These are phyloP conservation scores for Drosophila paranaensis DNA, from an alignment of 2,888 invertebrate species.

Conservation along the genomic window DNA sequence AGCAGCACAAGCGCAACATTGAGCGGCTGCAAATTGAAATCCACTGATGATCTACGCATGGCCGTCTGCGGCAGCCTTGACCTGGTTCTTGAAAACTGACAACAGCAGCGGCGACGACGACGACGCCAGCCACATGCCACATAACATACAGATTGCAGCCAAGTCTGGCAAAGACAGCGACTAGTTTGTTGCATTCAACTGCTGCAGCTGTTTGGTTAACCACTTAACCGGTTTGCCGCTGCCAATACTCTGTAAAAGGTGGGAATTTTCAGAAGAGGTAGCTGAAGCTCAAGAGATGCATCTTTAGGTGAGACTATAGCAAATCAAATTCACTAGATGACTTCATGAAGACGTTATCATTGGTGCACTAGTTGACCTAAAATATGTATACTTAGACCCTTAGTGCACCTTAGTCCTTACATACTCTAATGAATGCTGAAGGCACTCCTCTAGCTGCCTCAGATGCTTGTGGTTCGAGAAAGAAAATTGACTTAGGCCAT, in stretches of 20 bases:
- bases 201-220: conserved; percentile 55
- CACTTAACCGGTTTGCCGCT: conserved; percentile 46
- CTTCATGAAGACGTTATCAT: too few relatives aligned
- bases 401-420: too few relatives aligned
- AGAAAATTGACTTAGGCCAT: too few relatives aligned
- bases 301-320: not conserved
- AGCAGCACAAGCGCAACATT: conserved; percentile 10
- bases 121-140: conserved; percentile 53
- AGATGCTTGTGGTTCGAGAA: too few relatives aligned
- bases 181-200: conserved; percentile 37
- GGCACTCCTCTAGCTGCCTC: too few relatives aligned
- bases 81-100: conserved; percentile 67
- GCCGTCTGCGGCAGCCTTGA: conserved; percentile 65
- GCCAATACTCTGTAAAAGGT: conserved; percentile 16
- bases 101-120: conserved; percentile 21
- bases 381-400: too few relatives aligned
- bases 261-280: not conserved
- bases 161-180: conserved; percentile 44
- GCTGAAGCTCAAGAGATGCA: not conserved
- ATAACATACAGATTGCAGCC: conserved; percentile 38
- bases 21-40: conserved; percentile 39
- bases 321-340: not conserved
- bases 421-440: too few relatives aligned
- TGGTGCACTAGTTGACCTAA: too few relatives aligned
- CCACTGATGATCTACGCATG: conserved; percentile 63